Base-by-base conservation (phyloP, 2,797 vertebrate genomes). In the Melanotaenia parkinsoni region DNA sequence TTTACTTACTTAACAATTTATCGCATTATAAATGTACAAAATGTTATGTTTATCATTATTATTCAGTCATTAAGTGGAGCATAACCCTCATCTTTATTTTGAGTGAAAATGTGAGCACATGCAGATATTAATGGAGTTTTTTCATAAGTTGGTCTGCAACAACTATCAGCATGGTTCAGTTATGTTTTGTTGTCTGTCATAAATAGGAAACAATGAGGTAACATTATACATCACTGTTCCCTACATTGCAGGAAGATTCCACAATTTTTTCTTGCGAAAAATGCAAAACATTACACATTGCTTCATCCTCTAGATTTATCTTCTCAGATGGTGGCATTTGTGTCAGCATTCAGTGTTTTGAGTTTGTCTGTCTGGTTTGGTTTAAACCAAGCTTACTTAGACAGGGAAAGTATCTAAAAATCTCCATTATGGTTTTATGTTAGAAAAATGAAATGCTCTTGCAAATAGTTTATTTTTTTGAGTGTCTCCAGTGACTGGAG, bases 371-470 rank as follows among this genome's bases (percentile, higher is more conserved):
- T 18, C 9, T 20, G 30, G 35, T 43, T 70, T 18, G 14, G 22
- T 26, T 35, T 65, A 24, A 54, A 35, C 63, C 32, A 37, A 26
- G 20, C 26, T 54, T 35, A 53, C 20, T 33, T 47, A 58, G 5
- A 43, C 20, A 11, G n/a, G 13, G 22, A n/a, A 13, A 50, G 11
- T n/a, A 9, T 24, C 12, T 5, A 9, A 38, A n/a, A 28, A 18
- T 13, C 12, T 54, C 10, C 13, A 5, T 54, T 28, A 12, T 28
- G 24, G 10, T 53, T 53, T 53, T 26, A 54, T 8, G 18, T 53
- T 33, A 58, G 28, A 35, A 58, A 67, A 13, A 67, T 10, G 11
- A 43, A 67, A 22, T 58, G 5, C 16, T 63, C 61, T 50, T 45
- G 22, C n/a, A 45, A 65, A 53, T 51, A 35, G 35, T 53, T 53